Conservation (phyloP, 2,888 invertebrate genomes). For the Lacanobia oleracea region DNA sequence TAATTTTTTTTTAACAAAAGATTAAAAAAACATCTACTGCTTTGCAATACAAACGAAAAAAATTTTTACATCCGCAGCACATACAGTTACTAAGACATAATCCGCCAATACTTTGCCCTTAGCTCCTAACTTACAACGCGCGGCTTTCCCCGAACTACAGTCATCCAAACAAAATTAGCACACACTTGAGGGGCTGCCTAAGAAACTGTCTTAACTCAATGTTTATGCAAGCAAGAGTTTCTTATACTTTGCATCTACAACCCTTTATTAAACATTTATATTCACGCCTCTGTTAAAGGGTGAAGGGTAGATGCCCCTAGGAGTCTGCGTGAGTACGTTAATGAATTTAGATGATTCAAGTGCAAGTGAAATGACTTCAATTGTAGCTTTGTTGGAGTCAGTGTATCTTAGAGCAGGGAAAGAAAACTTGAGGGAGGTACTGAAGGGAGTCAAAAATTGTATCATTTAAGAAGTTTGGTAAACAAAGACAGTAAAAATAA, state of each 20-base stretch:
- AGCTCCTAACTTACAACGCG: conserved; percentile 54
- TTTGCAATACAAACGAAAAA: no score
- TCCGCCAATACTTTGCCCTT: not conserved
- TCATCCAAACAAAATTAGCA: conserved; percentile 78
- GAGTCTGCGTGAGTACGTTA: conserved; percentile 51
- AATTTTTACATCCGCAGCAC: no score
- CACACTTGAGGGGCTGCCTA: conserved; percentile 69
- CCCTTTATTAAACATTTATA: conserved; percentile 70
- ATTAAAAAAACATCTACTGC: no score
- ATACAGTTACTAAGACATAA: no score
- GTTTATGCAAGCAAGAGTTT: conserved; percentile 67
- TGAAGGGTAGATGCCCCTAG: conserved; percentile 55
- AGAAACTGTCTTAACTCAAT: conserved; percentile 60
- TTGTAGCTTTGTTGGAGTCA: conserved; percentile 16
- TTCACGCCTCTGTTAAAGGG: conserved; percentile 66
- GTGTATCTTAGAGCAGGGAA: conserved; percentile 8
- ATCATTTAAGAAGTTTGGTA: not conserved
- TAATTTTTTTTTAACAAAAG: no score
- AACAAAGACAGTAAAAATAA: not conserved
- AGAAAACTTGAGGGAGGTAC: not conserved
- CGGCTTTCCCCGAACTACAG: conserved; percentile 62
- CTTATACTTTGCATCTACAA: conserved; percentile 66
- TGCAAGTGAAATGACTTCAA: conserved; percentile 48
- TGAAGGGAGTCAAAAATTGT: not conserved
- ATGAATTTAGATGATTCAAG: conserved; percentile 63